Conservation (phyloP, 92 coral and sea anemone genomes). For the Palythoa grandis region DNA sequence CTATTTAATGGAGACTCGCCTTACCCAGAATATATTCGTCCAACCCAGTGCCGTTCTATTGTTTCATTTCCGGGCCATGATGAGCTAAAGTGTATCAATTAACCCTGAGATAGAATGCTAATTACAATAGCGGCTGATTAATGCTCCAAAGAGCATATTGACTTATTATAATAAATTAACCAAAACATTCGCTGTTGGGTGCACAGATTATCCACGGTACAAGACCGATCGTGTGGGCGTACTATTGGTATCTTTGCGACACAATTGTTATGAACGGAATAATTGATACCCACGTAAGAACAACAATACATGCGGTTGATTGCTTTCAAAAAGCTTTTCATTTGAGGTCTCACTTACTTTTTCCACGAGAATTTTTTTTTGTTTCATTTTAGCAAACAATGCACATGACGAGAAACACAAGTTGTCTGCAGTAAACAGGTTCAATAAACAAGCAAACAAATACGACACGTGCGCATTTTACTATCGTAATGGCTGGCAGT, state of each 20-base stretch:
- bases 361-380: not conserved
- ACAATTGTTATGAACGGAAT: not conserved
- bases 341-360: constrained; percentile 12
- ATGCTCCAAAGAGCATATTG: constrained; percentile 27
- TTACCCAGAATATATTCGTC: constrained; percentile 22
- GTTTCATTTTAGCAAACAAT: constrained; percentile 11
- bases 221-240: constrained; percentile 16
- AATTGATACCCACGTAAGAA: not conserved
- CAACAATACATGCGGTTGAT: not conserved
- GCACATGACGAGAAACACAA: not conserved
- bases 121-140: constrained; percentile 49
- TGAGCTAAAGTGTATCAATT: constrained; percentile 38
- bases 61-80: constrained; percentile 39
- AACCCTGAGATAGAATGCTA: constrained; percentile 14
- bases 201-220: not conserved
- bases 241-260: not conserved
- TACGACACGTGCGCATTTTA: not conserved
- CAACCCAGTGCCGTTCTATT: constrained; percentile 43
- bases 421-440: constrained; percentile 6
- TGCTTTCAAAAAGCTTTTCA: not conserved
- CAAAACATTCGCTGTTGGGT: not conserved
- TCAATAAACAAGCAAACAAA: constrained; percentile 1
- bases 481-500: not conserved
- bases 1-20: not conserved
- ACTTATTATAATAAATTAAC: constrained; percentile 33